phyloP scores from a whole-genome alignment of 2,113 vertebrate genomes.

The Scalopus aquaticus region DNA sequence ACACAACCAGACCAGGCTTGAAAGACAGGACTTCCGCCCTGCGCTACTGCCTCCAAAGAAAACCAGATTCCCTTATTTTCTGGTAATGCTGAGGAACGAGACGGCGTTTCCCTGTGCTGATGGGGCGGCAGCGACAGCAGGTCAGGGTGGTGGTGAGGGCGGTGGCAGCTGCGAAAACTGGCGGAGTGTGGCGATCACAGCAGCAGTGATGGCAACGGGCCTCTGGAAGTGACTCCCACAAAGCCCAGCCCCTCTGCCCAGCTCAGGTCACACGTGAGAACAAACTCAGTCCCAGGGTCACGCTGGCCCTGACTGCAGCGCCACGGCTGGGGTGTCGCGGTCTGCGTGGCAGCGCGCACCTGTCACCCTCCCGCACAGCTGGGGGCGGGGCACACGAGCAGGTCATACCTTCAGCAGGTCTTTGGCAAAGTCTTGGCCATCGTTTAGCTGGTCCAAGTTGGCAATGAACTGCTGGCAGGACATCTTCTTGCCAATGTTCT shows the following conservation, averaged over 20 bases:
- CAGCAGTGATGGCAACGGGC: neutral
- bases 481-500: slow-evolving; percentile 99
- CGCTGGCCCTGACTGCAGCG: neutral
- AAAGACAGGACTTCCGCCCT: neutral
- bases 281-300: slow-evolving; percentile 18
- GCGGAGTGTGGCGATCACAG: neutral
- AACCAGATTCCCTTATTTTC: neutral
- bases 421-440: slow-evolving; percentile 96
- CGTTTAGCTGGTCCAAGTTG: slow-evolving; percentile 95
- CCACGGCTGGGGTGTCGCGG: too few relatives aligned
- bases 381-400: neutral
- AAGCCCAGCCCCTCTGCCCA: neutral
- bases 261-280: neutral
- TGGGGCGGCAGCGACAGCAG: neutral
- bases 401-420: slow-evolving; percentile 95
- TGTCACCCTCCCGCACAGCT: neutral
- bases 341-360: too few relatives aligned
- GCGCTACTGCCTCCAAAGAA: neutral
- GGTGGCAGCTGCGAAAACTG: neutral
- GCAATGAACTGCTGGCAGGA: slow-evolving; percentile 96
- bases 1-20: neutral
- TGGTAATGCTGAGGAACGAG: neutral
- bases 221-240: neutral
- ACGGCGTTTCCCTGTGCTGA: neutral
- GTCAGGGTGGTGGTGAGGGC: neutral